These are phyloP conservation scores for Thunnus thynnus DNA, from an alignment of 2,113 vertebrate species.

Conservation along the genomic window DNA sequence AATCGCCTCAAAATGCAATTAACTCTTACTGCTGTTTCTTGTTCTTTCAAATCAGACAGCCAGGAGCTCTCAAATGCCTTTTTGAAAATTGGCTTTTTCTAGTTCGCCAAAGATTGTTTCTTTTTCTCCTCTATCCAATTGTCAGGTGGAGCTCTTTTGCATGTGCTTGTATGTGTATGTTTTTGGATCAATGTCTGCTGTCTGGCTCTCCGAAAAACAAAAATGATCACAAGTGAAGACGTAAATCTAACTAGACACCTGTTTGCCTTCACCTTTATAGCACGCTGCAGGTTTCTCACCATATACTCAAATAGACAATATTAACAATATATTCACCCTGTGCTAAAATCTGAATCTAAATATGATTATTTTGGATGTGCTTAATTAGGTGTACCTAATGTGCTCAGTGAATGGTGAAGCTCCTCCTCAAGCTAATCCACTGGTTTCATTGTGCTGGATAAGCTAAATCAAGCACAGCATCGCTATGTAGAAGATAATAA, in stretches of 20 bases:
- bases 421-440: slow-evolving; percentile 33
- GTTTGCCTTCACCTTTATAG: not conserved
- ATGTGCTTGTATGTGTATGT: slow-evolving; percentile 27
- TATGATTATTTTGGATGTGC: slow-evolving; percentile 2
- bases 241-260: not conserved
- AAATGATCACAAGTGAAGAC: not conserved
- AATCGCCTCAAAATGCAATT: slow-evolving; percentile 24
- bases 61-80: slow-evolving; percentile 14
- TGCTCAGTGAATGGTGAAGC: not conserved
- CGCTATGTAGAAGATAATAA: slow-evolving; percentile 41
- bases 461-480: slow-evolving; percentile 40
- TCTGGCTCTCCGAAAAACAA: slow-evolving; percentile 6
- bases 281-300: not conserved
- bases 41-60: slow-evolving; percentile 25
- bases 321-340: slow-evolving; percentile 1
- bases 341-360: slow-evolving; percentile 1
- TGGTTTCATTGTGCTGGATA: slow-evolving; percentile 20
- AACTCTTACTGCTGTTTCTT: slow-evolving; percentile 20
- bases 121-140: slow-evolving; percentile 26
- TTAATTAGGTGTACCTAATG: slow-evolving; percentile 36
- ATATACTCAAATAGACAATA: not conserved
- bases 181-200: slow-evolving; percentile 30
- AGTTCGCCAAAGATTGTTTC: slow-evolving; percentile 16
- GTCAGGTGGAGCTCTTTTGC: slow-evolving; percentile 12
- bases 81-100: slow-evolving; percentile 35